A percentile compares a stretch with the other conserved stretches of the same genome.
These are phyloP conservation scores for Drosophila micromelanica DNA, from an alignment of 1,140 invertebrate species.

Conservation along the genomic window DNA sequence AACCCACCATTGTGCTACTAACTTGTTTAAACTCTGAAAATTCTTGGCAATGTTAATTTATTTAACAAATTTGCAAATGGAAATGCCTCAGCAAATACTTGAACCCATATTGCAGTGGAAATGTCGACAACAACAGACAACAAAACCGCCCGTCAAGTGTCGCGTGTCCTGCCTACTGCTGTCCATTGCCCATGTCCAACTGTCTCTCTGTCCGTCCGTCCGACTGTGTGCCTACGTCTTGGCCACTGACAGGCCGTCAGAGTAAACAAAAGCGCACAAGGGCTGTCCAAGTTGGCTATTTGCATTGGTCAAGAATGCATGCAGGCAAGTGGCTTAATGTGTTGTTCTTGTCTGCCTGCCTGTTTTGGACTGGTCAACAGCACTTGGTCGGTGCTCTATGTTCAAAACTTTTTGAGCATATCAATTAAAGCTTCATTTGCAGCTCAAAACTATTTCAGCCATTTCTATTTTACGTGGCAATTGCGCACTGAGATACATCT, in stretches of 20 bases:
- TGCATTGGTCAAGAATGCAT: constrained; percentile 51
- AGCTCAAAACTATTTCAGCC: background rate
- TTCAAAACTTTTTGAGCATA: constrained; percentile 1
- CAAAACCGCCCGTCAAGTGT: constrained; percentile 55
- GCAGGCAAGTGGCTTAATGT: constrained; percentile 47
- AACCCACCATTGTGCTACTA: background rate
- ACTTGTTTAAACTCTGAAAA: background rate
- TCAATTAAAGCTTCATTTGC: constrained; percentile 44
- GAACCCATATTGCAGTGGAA: constrained; percentile 31
- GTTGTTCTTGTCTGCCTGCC: constrained; percentile 25
- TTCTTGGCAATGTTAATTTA: constrained; percentile 59
- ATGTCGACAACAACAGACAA: constrained; percentile 20
- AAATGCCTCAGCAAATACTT: constrained; percentile 57
- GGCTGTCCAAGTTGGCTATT: constrained; percentile 45
- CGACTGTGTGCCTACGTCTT: constrained; percentile 70
- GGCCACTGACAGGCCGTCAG: constrained; percentile 72
- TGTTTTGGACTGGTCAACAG: constrained; percentile 10
- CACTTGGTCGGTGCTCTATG: constrained; percentile 6
- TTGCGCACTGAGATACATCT: constrained; percentile 10
- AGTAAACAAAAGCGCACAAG: constrained; percentile 65
- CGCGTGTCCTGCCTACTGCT: constrained; percentile 54
- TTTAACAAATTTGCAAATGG: constrained; percentile 64
- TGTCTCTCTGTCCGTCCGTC: constrained; percentile 30
- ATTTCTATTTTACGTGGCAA: constrained; percentile 9
- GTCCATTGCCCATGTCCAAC: constrained; percentile 15